Percentiles rank a stretch among this genome's conserved stretches.
These are phyloP conservation scores for Antitype chi DNA, from an alignment of 2,888 invertebrate genomes.

Conservation along the genomic window DNA sequence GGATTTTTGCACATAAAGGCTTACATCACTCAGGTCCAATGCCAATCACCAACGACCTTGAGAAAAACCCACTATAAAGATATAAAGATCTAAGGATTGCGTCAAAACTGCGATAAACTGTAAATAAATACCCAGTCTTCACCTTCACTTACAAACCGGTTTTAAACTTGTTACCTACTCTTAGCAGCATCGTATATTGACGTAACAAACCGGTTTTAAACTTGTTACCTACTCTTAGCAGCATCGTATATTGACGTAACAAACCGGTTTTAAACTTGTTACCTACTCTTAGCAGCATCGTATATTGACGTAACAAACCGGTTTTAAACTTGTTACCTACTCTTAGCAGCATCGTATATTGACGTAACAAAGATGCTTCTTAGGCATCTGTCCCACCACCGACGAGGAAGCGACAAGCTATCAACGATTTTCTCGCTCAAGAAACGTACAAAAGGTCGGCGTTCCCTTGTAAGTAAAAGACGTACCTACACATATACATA, in stretches of 20 bases:
- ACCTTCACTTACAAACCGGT: conserved; percentile 40
- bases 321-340: conserved; percentile 25
- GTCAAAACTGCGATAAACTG: not conserved
- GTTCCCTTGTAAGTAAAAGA: not conserved
- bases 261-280: conserved; percentile 30
- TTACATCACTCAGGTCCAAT: not conserved
- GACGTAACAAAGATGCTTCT: conserved; percentile 20
- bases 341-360: not conserved
- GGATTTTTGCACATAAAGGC: not conserved
- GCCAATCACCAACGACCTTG: not conserved
- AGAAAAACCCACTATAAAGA: not conserved
- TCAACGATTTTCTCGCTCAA: not conserved
- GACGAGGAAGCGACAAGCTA: not conserved
- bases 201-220: conserved; percentile 37
- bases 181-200: not conserved
- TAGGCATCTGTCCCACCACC: not conserved
- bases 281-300: not conserved
- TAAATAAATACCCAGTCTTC: conserved; percentile 6
- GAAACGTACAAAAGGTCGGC: not conserved
- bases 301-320: conserved; percentile 26
- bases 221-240: not conserved
- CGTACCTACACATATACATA: too few relatives aligned
- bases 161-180: conserved; percentile 13
- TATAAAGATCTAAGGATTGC: conserved; percentile 14
- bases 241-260: conserved; percentile 23